Evolutionary conservation across 2,113 vertebrate genomes (phyloP), one percentile per base, ranked within the genome.

Genomic region (Sminthopsis crassicaudata): DNA sequence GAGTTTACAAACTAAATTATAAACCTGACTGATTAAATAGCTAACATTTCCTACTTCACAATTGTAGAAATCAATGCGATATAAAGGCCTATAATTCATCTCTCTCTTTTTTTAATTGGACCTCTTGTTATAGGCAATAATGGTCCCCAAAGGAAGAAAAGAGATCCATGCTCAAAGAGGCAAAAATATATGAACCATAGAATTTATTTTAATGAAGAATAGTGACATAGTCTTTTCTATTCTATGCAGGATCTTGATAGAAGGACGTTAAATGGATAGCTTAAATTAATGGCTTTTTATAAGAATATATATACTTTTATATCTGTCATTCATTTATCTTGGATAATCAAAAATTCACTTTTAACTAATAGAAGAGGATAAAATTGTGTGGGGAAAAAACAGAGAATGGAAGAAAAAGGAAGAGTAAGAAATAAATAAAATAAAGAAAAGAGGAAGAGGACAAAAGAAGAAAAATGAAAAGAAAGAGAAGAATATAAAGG

Each of bases 1-100:
- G 96, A 97, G 98, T 98, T 98, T 97, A 97, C 96, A 98, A 97
- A 98, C 97, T 97, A 97, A 98, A 98, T 97, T 97, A 97, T 51
- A 90, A 97, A 96, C 88, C 95, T 97, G 96, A 95, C 95, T 97
- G 97, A 97, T 98, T 98, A 97, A 97, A 96, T 97, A 97, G 95
- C 96, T 97, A 97, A 94, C 94, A 96, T 96, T 97, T 97, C 92
- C 96, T 95, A 96, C 93, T 96, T 97, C 91, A 93, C 97, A 96
- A 94, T 90, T 96, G 94, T 54, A 90, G 91, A 96, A 96, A 97
- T 97, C 95, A 94, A 93, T 97, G 91, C 94, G 97, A 95, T 96
- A 91, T 97, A 95, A 97, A 97, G 96, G 90, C 67, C 93, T 95
- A 89, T 97, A 97, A 97, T 95, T 97, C 55, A 94, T 89, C 51